A percentile compares a stretch with the other conserved stretches of the same genome.
Evolutionary conservation across 1,140 invertebrate species (phyloP).

Genomic region (Drosophila pachea): DNA sequence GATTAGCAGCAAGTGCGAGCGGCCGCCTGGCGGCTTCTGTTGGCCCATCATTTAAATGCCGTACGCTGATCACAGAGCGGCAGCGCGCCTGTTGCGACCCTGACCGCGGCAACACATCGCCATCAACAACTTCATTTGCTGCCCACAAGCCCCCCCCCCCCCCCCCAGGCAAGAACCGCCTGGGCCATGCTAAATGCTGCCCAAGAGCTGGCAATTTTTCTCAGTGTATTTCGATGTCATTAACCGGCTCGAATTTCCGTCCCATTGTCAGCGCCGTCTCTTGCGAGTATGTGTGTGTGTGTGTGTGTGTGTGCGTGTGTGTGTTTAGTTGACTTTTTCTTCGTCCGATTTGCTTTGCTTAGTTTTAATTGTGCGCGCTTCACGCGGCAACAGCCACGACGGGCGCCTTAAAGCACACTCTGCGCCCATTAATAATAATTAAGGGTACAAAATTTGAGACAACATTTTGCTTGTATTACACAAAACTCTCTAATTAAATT

Average conservation of each 20-base stretch:
- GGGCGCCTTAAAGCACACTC: conserved; percentile 9
- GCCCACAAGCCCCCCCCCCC: conserved; percentile 3
- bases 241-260: conserved; percentile 40
- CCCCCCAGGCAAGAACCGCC: conserved; percentile 35
- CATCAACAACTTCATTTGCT: conserved; percentile 32
- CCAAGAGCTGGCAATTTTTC: conserved; percentile 5
- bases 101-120: conserved; percentile 44
- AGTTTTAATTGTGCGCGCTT: conserved; percentile 31
- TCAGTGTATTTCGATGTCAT: conserved; percentile 23
- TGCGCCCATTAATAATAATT: conserved; percentile 57
- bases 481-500: conserved; percentile 48
- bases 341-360: conserved; percentile 28
- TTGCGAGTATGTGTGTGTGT: conserved; percentile 12
- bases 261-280: conserved; percentile 43
- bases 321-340: conserved; percentile 19
- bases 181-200: conserved; percentile 1
- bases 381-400: not conserved
- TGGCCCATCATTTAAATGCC: conserved; percentile 64
- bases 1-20: conserved; percentile 50
- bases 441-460: conserved; percentile 30
- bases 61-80: conserved; percentile 65
- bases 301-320: not conserved
- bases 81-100: conserved; percentile 31
- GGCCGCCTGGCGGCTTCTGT: conserved; percentile 64
- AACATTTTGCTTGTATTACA: conserved; percentile 19